These are phyloP conservation scores for Apis cerana DNA, from an alignment of 1,140 invertebrate genomes.

Conservation along the genomic window DNA sequence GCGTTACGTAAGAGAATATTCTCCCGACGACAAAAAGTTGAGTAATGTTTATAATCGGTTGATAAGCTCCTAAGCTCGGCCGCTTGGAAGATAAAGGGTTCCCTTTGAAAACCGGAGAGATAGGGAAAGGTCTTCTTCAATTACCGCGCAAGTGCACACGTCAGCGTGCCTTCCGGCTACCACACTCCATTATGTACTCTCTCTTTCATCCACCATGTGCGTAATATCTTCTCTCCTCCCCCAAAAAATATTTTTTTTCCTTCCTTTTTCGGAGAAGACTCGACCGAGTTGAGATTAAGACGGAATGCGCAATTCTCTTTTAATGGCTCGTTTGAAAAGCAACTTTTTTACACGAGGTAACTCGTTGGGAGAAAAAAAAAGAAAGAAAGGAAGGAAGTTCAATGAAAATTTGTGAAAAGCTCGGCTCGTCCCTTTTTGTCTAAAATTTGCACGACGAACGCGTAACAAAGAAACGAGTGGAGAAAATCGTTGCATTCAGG, in stretches of 20 bases:
- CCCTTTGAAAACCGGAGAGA: background rate
- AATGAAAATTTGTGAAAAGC: conserved; percentile 10
- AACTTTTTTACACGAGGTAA: too few species aligned
- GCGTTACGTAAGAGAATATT: too few species aligned
- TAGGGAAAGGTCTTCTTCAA: background rate
- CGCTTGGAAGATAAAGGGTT: background rate
- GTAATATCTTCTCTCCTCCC: background rate
- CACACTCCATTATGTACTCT: background rate
- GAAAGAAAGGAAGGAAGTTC: too few species aligned
- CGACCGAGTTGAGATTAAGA: background rate
- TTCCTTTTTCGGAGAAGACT: background rate
- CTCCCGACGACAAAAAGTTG: background rate
- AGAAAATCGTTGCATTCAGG: background rate
- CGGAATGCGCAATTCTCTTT: background rate
- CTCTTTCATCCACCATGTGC: background rate
- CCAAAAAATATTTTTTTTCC: too few species aligned
- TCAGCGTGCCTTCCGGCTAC: background rate
- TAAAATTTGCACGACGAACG: background rate
- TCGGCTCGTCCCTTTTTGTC: background rate
- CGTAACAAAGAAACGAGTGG: background rate
- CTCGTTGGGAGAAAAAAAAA: too few species aligned
- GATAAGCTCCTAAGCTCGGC: background rate
- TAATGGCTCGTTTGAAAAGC: too few species aligned
- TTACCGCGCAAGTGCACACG: background rate
- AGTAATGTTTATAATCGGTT: too few species aligned